phyloP scores from a whole-genome alignment of 2,888 invertebrate genomes.

The Diaprepes abbreviatus region DNA sequence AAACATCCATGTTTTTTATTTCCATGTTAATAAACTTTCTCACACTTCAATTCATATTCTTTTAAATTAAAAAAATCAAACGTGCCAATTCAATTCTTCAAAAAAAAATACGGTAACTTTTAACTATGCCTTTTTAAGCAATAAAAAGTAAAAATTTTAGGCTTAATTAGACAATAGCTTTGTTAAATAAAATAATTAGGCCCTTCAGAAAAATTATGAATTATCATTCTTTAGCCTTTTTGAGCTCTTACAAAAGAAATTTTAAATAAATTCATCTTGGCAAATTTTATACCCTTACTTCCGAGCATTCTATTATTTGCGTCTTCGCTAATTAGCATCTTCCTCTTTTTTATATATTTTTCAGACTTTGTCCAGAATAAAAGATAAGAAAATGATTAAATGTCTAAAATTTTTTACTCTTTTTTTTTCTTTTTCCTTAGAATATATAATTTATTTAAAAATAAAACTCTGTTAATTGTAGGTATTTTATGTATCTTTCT shows the following conservation, averaged over 20 bases:
- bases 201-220: conserved; percentile 8
- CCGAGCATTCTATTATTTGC: conserved; percentile 3
- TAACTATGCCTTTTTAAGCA: neutral
- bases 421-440: too few species aligned
- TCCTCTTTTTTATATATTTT: conserved; percentile 9
- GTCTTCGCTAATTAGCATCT: conserved; percentile 13
- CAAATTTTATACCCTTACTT: conserved; percentile 21
- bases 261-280: conserved; percentile 20
- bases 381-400: conserved; percentile 8
- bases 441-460: too few species aligned
- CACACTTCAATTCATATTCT: too few species aligned
- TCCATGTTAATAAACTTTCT: too few species aligned
- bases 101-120: neutral
- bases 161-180: conserved; percentile 12
- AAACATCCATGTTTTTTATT: too few species aligned
- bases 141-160: neutral
- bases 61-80: too few species aligned
- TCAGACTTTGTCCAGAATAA: neutral
- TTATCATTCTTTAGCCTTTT: conserved; percentile 14
- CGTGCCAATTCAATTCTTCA: too few species aligned
- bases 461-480: too few species aligned
- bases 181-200: conserved; percentile 10
- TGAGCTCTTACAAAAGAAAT: conserved; percentile 16
- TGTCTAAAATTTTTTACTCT: neutral
- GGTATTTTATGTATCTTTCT: too few species aligned